Evolutionary conservation across 2,888 invertebrate genomes (phyloP).

Genomic region (Ephialtes manifestator): DNA sequence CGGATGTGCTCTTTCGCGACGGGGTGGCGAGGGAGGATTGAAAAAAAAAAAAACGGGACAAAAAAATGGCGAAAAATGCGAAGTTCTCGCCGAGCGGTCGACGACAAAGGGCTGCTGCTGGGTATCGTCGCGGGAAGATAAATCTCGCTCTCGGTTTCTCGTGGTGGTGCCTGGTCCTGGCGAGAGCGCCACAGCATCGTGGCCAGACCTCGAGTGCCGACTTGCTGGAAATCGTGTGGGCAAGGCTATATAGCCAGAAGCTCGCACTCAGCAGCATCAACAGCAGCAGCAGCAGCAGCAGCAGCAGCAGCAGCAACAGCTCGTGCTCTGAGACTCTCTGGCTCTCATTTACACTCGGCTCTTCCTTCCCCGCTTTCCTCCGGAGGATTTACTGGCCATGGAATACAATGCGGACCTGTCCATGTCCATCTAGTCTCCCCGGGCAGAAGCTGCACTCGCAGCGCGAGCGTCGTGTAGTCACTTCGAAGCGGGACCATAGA

Average conservation of each 20-base stretch:
- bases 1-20: conserved; percentile 43
- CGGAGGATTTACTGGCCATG: conserved; percentile 84
- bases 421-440: conserved; percentile 81
- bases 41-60: conserved; percentile 61
- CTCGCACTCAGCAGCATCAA: conserved; percentile 26
- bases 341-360: conserved; percentile 85
- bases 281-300: conserved; percentile 15
- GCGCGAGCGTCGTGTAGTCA: conserved; percentile 59
- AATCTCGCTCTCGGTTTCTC: conserved; percentile 75
- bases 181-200: conserved; percentile 51
- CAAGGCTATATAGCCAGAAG: conserved; percentile 13
- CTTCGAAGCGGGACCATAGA: conserved; percentile 55
- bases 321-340: conserved; percentile 57
- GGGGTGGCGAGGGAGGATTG: conserved; percentile 18
- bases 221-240: conserved; percentile 22
- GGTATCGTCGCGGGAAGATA: conserved; percentile 73
- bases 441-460: conserved; percentile 40
- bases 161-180: conserved; percentile 39
- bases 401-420: conserved; percentile 86
- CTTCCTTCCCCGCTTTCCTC: conserved; percentile 55
- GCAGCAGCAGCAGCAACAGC: conserved; percentile 27
- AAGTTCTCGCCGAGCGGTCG: conserved; percentile 83
- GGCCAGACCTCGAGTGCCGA: conserved; percentile 11
- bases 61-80: conserved; percentile 84
- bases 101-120: conserved; percentile 82